These are phyloP conservation scores for Gasteruption jaculator DNA, from an alignment of 2,888 invertebrate species.

Conservation along the genomic window DNA sequence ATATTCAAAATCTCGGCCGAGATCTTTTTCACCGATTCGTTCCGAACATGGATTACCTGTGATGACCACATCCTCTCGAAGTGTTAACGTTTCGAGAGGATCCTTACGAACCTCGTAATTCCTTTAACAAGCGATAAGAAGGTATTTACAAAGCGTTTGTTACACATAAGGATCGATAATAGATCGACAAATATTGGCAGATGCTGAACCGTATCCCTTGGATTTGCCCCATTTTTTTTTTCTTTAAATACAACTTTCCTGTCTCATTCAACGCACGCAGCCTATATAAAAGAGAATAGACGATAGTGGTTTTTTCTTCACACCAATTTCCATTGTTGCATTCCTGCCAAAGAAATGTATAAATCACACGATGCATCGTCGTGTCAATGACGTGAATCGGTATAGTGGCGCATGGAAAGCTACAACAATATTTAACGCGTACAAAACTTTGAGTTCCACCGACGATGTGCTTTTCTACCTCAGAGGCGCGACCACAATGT, in stretches of 20 bases:
- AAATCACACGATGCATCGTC: slow-evolving; percentile 43
- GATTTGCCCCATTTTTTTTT: too few relatives aligned
- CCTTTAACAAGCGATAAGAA: slow-evolving; percentile 39
- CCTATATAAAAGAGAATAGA: too few relatives aligned
- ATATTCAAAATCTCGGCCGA: too few relatives aligned
- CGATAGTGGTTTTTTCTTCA: too few relatives aligned
- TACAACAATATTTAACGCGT: neutral
- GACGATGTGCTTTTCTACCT: slow-evolving; percentile 26
- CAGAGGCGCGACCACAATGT: slow-evolving; percentile 50
- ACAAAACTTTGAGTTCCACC: neutral
- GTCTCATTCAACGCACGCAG: too few relatives aligned
- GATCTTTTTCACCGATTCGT: too few relatives aligned
- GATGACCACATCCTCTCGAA: too few relatives aligned
- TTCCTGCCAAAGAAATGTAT: slow-evolving; percentile 43
- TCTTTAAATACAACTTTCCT: too few relatives aligned
- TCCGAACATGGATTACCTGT: too few relatives aligned
- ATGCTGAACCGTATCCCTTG: slow-evolving; percentile 38
- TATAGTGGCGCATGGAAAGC: slow-evolving; percentile 8
- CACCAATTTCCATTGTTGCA: too few relatives aligned
- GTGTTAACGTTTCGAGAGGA: too few relatives aligned
- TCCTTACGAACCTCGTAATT: too few relatives aligned
- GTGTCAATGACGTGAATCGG: slow-evolving; percentile 29
- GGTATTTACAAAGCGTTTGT: slow-evolving; percentile 42
- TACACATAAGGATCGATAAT: slow-evolving; percentile 46
- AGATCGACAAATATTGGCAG: slow-evolving; percentile 52